Evolutionary conservation across 1,140 invertebrate genomes (phyloP).

Genomic region (Arctopsyche grandis): DNA sequence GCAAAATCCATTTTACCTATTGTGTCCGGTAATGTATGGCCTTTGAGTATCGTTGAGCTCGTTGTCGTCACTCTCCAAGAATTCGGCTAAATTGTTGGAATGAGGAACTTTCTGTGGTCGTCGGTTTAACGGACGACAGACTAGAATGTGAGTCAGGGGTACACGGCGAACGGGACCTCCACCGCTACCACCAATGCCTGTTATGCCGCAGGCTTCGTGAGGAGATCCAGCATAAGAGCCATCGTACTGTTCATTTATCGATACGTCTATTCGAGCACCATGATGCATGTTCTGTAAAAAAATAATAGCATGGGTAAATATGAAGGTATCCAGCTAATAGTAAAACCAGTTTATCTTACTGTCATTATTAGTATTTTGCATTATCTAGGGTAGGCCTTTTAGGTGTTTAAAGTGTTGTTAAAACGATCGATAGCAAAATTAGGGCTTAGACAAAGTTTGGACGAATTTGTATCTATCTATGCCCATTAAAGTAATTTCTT

Average conservation of each 20-base stretch:
- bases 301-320: slow-evolving; percentile 18
- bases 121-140: slow-evolving; percentile 78
- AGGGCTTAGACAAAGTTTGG: too few relatives aligned
- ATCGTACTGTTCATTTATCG: slow-evolving; percentile 94
- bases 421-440: too few relatives aligned
- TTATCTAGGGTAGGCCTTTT: too few relatives aligned
- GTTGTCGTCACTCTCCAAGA: slow-evolving; percentile 83
- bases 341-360: too few relatives aligned
- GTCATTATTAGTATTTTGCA: background rate
- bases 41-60: slow-evolving; percentile 80
- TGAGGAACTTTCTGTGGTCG: slow-evolving; percentile 64
- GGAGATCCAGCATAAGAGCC: slow-evolving; percentile 96
- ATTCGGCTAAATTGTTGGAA: slow-evolving; percentile 81
- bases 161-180: slow-evolving; percentile 88
- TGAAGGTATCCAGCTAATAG: too few relatives aligned
- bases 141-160: slow-evolving; percentile 87
- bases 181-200: slow-evolving; percentile 72
- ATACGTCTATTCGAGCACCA: slow-evolving; percentile 92
- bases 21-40: slow-evolving; percentile 89
- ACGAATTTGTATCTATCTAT: too few relatives aligned
- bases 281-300: slow-evolving; percentile 75
- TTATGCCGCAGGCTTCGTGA: slow-evolving; percentile 84
- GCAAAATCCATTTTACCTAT: slow-evolving; percentile 70
- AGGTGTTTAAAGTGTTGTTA: too few relatives aligned
- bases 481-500: too few relatives aligned